Evolutionary conservation across 2,113 vertebrate genomes (phyloP), one percentile per base, ranked within the genome.

Genomic region (Athene noctua): DNA sequence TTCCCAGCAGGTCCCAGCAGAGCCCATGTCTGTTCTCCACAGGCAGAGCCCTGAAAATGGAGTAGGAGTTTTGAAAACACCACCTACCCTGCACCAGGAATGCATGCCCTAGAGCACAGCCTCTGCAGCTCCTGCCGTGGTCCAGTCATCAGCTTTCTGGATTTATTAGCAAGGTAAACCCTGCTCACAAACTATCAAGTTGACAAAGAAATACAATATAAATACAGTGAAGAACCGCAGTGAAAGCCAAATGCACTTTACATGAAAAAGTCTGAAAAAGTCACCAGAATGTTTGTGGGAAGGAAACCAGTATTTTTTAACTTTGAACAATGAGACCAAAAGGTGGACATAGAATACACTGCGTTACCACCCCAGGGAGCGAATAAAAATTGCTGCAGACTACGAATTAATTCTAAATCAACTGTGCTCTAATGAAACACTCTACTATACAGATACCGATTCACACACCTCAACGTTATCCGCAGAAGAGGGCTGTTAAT

Each of bases 241-340:
- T 9, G 59, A 89, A 93, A 88, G 40, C 47, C 29, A 65, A 90
- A 91, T 9, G n/a, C 27, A 17, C 55, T 59, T 88, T 9, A 46
- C 21, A 15, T 1, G 49, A 82, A 54, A 30, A 91, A 73, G 57
- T 49, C 67, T 74, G 85, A 58, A 95, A 94, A 92, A 58, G 88
- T 92, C 85, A 86, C 80, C 75, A 40, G 88, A 54, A 90, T 57
- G 59, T 80, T 47, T 96, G 75, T 74, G 59, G 68, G 75, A 93
- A 94, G 75, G 88, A 84, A 63, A 51, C 10, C 9, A 82, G 32
- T 8, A 42, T 42, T 66, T 58, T 88, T 58, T 23, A 78, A 65
- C 75, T 80, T 38, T 29, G 75, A 90, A 82, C 82, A 80, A 71
- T 3, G 21, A 73, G 82, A 90, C 63, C n/a, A 77, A 66, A 86